Evolutionary conservation across 2,888 invertebrate genomes (phyloP).

Genomic region (Drosophila dives): DNA sequence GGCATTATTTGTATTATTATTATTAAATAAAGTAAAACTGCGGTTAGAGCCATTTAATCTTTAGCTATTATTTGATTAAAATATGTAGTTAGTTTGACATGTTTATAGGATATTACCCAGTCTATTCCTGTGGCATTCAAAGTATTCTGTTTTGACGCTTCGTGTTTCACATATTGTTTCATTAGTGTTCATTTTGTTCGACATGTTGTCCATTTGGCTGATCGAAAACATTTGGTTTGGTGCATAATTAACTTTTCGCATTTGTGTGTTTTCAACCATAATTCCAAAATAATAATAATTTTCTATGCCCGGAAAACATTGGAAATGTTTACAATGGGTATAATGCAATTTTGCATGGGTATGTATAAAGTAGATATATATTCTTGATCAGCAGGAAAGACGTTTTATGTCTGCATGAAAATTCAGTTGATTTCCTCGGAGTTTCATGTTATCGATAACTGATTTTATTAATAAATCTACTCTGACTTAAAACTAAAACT

Average conservation of each 20-base stretch:
- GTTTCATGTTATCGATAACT: not conserved
- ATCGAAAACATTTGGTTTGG: slow-evolving; percentile 81
- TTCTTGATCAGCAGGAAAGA: not conserved
- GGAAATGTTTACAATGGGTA: not conserved
- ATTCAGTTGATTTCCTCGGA: not conserved
- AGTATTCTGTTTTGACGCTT: slow-evolving; percentile 20
- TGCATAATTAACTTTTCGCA: slow-evolving; percentile 74
- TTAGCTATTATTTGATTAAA: not conserved
- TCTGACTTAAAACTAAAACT: not conserved
- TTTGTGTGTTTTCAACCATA: not conserved
- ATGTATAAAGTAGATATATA: not conserved
- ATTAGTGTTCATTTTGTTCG: slow-evolving; percentile 55
- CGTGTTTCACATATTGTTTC: slow-evolving; percentile 57
- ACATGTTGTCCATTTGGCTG: slow-evolving; percentile 61
- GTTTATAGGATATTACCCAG: not conserved
- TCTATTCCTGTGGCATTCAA: not conserved
- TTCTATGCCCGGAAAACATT: not conserved
- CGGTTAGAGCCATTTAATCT: not conserved
- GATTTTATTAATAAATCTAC: not conserved
- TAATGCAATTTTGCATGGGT: not conserved
- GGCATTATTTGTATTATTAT: not conserved
- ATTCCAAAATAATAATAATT: not conserved
- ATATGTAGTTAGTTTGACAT: not conserved
- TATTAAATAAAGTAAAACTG: not conserved
- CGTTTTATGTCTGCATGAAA: not conserved